phyloP scores from a whole-genome alignment of 2,888 invertebrate genomes.

The Isotomurus palustris region DNA sequence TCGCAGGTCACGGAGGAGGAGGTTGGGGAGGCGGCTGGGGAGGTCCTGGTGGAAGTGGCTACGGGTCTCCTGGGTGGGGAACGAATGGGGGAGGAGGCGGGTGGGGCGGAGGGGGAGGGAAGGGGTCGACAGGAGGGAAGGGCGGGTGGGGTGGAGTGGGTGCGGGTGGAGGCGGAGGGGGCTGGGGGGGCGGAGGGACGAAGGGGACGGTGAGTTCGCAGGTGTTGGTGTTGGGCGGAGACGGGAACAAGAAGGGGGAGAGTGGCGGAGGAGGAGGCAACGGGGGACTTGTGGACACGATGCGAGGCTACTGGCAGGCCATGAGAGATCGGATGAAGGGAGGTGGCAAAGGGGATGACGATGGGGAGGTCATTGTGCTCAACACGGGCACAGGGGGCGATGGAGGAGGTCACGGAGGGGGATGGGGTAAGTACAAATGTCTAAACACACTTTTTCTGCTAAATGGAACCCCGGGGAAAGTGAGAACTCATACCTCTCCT shows the following conservation, averaged over 20 bases:
- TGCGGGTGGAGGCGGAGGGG: background rate
- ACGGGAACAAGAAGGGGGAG: background rate
- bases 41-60: conserved; percentile 5
- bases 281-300: too few relatives aligned
- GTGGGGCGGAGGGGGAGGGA: background rate
- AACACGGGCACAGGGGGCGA: background rate
- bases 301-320: too few relatives aligned
- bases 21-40: background rate
- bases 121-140: background rate
- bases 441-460: background rate
- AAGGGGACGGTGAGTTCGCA: background rate
- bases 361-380: background rate
- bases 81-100: background rate
- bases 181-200: background rate
- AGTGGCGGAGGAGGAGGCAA: background rate
- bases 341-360: background rate
- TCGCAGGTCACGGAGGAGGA: background rate
- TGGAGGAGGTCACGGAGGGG: background rate
- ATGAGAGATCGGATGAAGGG: background rate
- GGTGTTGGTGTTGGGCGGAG: background rate
- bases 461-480: too few relatives aligned
- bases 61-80: background rate
- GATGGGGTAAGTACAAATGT: background rate
- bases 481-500: too few relatives aligned
- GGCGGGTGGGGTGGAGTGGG: conserved; percentile 5